phyloP scores from a whole-genome alignment of 2,888 invertebrate species.

The Eristalinus aeneus region DNA sequence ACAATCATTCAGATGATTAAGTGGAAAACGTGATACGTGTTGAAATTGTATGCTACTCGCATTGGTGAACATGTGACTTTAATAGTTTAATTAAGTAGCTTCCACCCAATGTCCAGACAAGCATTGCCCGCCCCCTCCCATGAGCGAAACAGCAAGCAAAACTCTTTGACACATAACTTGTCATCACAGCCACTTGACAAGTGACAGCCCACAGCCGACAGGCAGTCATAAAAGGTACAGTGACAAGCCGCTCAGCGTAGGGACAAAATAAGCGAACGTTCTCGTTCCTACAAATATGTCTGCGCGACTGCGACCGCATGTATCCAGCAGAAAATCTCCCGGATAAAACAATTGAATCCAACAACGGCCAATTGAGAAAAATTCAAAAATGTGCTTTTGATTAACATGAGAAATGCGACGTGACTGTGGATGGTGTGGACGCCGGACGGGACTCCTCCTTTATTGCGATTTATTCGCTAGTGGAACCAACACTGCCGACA shows the following conservation, averaged over 20 bases:
- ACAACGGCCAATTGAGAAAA: conserved; percentile 52
- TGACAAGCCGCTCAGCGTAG: not conserved
- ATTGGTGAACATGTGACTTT: conserved; percentile 25
- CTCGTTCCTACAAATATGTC: not conserved
- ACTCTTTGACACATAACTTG: conserved; percentile 18
- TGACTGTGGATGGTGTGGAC: conserved; percentile 11
- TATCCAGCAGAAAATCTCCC: conserved; percentile 55
- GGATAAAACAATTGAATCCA: conserved; percentile 67
- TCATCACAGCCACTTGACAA: conserved; percentile 2
- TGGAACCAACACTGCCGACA: conserved; percentile 12
- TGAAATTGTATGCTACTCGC: conserved; percentile 1
- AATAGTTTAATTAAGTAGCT: conserved; percentile 30
- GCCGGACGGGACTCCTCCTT: not conserved
- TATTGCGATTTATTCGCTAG: conserved; percentile 36
- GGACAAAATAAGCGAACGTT: not conserved
- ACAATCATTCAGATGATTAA: not conserved
- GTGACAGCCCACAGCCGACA: conserved; percentile 14
- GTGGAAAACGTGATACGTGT: not conserved
- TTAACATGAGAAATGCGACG: conserved; percentile 54
- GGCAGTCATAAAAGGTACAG: conserved; percentile 24
- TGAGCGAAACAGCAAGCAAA: not conserved
- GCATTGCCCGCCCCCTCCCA: conserved; percentile 35
- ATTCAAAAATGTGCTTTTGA: conserved; percentile 56
- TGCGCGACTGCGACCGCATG: not conserved
- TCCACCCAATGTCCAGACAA: conserved; percentile 31